Conservation (phyloP, 2,888 invertebrate genomes). For the Rosalia funebris region DNA sequence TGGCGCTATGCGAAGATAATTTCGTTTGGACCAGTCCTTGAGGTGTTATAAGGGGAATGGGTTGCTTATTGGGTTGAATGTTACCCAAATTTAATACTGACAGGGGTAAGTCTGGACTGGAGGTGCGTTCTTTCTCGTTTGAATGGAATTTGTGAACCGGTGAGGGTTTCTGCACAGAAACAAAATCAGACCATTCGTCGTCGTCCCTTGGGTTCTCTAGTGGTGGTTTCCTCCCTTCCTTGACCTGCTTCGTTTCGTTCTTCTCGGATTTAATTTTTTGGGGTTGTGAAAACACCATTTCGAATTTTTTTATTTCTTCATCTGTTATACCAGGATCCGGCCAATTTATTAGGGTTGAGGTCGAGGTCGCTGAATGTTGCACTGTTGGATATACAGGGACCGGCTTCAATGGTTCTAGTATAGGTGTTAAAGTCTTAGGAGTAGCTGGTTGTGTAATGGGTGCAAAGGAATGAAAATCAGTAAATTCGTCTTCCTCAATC, state of each 20-base stretch:
- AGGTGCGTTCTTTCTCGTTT: slow-evolving; percentile 47
- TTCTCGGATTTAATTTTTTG: slow-evolving; percentile 16
- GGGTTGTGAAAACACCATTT: slow-evolving; percentile 50
- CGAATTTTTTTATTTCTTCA: slow-evolving; percentile 59
- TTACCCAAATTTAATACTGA: slow-evolving; percentile 59
- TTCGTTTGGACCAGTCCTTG: slow-evolving; percentile 60
- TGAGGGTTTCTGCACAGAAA: slow-evolving; percentile 58
- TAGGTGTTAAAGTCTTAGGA: slow-evolving; percentile 24
- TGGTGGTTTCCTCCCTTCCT: slow-evolving; percentile 14
- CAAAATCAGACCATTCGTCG: slow-evolving; percentile 73
- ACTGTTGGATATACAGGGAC: slow-evolving; percentile 30
- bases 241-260: too few species aligned
- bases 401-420: slow-evolving; percentile 52
- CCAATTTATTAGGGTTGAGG: too few species aligned
- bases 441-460: slow-evolving; percentile 20
- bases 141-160: slow-evolving; percentile 44
- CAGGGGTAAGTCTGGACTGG: slow-evolving; percentile 58
- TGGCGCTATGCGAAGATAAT: slow-evolving; percentile 46
- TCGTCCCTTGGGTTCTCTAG: slow-evolving; percentile 60
- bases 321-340: slow-evolving; percentile 70
- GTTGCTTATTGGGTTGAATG: slow-evolving; percentile 58
- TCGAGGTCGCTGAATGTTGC: slow-evolving; percentile 56
- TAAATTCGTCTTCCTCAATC: slow-evolving; percentile 58
- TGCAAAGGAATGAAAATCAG: slow-evolving; percentile 58
- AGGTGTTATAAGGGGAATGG: slow-evolving; percentile 60